Percentiles rank a stretch among this genome's conserved stretches.
Evolutionary conservation across 1,140 invertebrate genomes (phyloP).

Genomic region (Planococcus citri): DNA sequence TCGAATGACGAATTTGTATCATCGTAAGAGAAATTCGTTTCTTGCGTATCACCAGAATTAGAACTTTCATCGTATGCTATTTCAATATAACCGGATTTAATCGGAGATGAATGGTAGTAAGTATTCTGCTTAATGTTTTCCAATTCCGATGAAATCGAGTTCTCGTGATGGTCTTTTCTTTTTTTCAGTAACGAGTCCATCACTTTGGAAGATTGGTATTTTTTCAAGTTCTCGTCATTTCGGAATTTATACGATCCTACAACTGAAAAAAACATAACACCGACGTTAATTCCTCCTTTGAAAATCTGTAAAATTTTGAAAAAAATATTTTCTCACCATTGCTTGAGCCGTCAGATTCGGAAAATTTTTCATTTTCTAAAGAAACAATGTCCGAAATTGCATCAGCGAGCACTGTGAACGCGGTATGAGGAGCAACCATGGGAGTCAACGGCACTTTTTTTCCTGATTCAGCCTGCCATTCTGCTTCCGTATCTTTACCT

Average conservation of each 20-base stretch:
- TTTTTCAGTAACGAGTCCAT: neutral
- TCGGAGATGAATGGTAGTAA: neutral
- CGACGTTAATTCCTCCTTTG: neutral
- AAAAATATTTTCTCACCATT: neutral
- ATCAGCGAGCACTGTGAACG: slow-evolving; percentile 1
- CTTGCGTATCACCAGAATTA: neutral
- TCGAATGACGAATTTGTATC: neutral
- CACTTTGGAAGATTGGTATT: neutral
- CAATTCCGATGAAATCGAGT: neutral
- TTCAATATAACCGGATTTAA: neutral
- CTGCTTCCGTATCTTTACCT: neutral
- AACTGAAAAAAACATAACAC: neutral
- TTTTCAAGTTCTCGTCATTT: neutral
- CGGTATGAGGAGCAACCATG: neutral
- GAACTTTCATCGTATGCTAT: neutral
- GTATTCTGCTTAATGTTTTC: neutral
- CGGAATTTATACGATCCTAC: neutral
- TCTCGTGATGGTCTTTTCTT: neutral
- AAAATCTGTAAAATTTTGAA: neutral
- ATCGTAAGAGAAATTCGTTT: no score
- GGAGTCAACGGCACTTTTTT: neutral
- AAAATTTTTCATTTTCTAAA: neutral
- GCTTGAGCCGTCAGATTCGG: neutral
- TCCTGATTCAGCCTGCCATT: neutral
- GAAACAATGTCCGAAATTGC: neutral